Conservation (phyloP, 2,888 invertebrate genomes). For the Anorthoa munda region DNA sequence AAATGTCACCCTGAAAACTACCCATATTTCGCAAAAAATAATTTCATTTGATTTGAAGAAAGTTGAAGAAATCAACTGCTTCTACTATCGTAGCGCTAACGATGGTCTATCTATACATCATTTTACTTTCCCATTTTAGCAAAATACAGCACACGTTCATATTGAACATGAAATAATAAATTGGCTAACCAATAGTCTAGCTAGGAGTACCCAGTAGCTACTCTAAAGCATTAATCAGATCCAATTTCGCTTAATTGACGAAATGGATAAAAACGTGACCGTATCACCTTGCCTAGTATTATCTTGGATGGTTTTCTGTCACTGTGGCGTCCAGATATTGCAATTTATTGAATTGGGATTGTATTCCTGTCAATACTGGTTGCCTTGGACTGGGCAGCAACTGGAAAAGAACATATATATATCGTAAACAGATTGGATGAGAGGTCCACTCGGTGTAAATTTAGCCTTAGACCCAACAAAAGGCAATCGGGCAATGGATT, state of each 20-base stretch:
- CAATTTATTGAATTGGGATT: not conserved
- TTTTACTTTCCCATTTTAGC: too few species aligned
- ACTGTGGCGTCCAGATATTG: not conserved
- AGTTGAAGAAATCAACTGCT: too few species aligned
- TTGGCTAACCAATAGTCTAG: not conserved
- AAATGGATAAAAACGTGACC: conserved; percentile 32
- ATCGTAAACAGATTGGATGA: too few species aligned
- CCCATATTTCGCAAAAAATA: too few species aligned
- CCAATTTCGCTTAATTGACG: conserved; percentile 37
- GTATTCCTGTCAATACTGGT: not conserved
- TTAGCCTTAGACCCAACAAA: conserved; percentile 12
- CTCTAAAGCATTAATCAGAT: conserved; percentile 10
- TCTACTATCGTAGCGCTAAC: too few species aligned
- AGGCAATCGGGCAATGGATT: not conserved
- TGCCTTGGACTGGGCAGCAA: not conserved
- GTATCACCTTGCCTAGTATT: conserved; percentile 17
- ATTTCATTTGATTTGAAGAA: too few species aligned
- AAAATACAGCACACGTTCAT: too few species aligned
- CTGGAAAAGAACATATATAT: too few species aligned
- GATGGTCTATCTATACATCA: too few species aligned
- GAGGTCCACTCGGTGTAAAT: not conserved
- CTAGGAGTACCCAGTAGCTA: conserved; percentile 1
- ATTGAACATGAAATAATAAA: too few species aligned
- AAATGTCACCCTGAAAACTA: too few species aligned
- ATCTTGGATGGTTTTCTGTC: conserved; percentile 8